Base-by-base conservation (phyloP, 1,140 invertebrate species). In the Diprion similis region DNA sequence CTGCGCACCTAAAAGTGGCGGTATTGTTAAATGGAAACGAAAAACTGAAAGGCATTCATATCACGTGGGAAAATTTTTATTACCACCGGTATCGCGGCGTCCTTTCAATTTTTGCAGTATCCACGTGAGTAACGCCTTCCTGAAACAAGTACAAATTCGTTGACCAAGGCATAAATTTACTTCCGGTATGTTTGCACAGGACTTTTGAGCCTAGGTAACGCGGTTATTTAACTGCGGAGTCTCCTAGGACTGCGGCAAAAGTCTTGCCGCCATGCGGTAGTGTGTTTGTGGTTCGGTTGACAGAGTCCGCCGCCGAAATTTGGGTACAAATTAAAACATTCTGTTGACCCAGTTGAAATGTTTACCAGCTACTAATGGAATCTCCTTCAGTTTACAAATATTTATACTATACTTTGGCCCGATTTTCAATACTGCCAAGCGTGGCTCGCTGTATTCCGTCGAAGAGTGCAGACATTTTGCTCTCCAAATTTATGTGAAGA, bases 251-350 rank as follows among this genome's bases (percentile, higher is more conserved):
- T 59, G 51, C 51, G 51, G n/a, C 11, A 9, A 59, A 9, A 59
- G 11, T 59, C 51, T 37, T 37, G 4, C 51, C n/a, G n/a, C n/a
- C n/a, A n/a, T n/a, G n/a, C n/a, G 24, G 24, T 37, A 37, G 24
- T 15, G 24, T 19, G 37, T 45, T 19, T 19, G 17, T 15, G 18
- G 11, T 19, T 11, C 66, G 66, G 17, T 68, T 68, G 18, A 68
- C 18, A 18, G 18, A n/a, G 24, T 37, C 66, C 66, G 7, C 18
- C 59, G 17, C 17, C 66, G 13, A 68, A 68, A 68, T 68, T 68
- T 13, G 15, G 66, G 66, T 68, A 68, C 66, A 68, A 68, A 68
- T 68, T 68, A 68, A 10, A 68, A 68, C 18, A 68, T 68, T 68
- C 11, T 68, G 15, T 64, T 64, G 8, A 45, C 66, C 11, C 4